Base-by-base conservation (phyloP, 2,797 vertebrate genomes). In the Hippocampus kuda region DNA sequence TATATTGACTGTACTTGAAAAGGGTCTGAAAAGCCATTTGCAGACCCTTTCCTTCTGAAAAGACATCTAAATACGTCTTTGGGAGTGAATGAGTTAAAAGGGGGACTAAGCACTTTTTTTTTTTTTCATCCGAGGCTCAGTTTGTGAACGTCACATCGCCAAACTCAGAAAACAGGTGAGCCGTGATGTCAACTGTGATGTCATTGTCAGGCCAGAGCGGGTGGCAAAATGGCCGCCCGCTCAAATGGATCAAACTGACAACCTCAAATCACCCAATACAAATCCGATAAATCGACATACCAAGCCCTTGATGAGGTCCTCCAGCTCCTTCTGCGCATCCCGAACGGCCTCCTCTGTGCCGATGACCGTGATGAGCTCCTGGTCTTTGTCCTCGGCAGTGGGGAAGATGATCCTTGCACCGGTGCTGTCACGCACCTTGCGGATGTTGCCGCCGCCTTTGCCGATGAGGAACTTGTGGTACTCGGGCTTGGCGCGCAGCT, bases 391-490 rank as follows among this genome's bases (percentile, higher is more conserved):
- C 0, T 99, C 97, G 0, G 89, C 73, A 0, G 94, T 92, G 2
- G 97, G 97, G 84, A 99, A 99, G 72, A 99, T 97, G 71, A 99
- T 94, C 73, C 97, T 93, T 68, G 97, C 96, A 0, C 97, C 97
- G 0, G 97, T 99, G 88, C 88, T 96, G 83, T 99, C 97, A 0
- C 97, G 94, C 73, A 99, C 97, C 81, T 97, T 98, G 22, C 95
- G 94, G 81, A 99, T 99, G 86, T 98, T 99, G 79, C 92, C 94
- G 0, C 97, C 97, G 4, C 97, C 97, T 79, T 98, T 98, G 27
- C 97, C 97, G 0, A 99, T 99, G 53, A 99, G 93, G 89, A 99
- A 99, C 79, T 98, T 99, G 90, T 99, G 97, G 83, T 99, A 99
- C 70, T 99, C 97, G 0, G 97, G 95, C 83, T 99, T 99, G 57